Conservation (phyloP, 1,140 invertebrate species). For the Meloidogyne exigua region DNA sequence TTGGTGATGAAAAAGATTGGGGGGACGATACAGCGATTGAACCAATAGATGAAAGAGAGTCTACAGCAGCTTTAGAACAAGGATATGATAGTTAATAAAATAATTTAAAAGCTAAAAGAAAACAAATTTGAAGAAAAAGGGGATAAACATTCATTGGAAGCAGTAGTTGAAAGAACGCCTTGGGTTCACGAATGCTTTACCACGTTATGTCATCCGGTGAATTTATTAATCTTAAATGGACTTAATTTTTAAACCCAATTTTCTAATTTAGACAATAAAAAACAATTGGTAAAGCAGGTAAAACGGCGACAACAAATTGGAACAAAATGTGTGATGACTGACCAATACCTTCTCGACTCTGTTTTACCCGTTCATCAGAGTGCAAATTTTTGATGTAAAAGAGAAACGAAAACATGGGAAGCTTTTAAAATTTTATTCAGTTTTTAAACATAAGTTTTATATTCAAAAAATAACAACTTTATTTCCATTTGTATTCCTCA, state of each 20-base stretch:
- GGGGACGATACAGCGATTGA: conserved; percentile 30
- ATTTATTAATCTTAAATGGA: no score
- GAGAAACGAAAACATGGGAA: no score
- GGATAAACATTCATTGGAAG: conserved; percentile 27
- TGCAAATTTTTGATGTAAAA: conserved; percentile 36
- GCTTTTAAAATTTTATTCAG: no score
- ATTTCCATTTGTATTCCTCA: no score
- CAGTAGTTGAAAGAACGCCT: conserved; percentile 45
- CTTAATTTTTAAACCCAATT: no score
- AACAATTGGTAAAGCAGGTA: conserved; percentile 43
- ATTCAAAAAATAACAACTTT: no score
- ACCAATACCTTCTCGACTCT: conserved; percentile 40
- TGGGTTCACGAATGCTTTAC: conserved; percentile 44
- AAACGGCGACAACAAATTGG: conserved; percentile 36
- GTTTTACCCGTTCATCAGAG: conserved; percentile 30
- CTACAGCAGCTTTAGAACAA: conserved; percentile 6
- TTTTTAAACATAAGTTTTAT: no score
- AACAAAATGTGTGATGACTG: conserved; percentile 42
- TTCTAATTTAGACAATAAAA: conserved; percentile 28
- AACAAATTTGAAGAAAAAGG: conserved; percentile 22
- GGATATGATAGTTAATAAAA: conserved; percentile 3
- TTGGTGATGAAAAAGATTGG: conserved; percentile 11
- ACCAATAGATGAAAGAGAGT: conserved; percentile 32
- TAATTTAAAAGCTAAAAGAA: background rate
- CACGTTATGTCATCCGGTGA: conserved; percentile 44